Evolutionary conservation across 2,797 vertebrate genomes (phyloP), one percentile per base, ranked within the genome.

Genomic region (Zenarchopterus dispar): DNA sequence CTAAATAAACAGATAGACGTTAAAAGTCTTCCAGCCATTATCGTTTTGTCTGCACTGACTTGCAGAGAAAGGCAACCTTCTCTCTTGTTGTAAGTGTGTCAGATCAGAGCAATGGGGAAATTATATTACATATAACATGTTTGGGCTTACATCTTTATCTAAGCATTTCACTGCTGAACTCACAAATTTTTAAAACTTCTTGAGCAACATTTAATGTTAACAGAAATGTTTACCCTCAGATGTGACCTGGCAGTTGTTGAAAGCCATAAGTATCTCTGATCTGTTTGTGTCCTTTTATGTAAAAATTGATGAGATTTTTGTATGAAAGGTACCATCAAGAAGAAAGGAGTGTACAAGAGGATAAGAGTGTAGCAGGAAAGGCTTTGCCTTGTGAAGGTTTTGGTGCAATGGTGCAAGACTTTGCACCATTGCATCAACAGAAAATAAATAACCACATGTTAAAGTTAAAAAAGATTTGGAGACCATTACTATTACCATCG

Each of bases 231-330:
- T 45, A 19, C 42, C 26, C 1, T 53, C 22, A 39, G 11, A 11
- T 18, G 33, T 31, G 22, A 42, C 2, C 21, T 39, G 22, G 19
- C 2, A 39, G 11, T 31, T n/a, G 6, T 26, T 9, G 6, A 22
- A 2, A 52, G 2, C 6, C 4, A 5, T 10, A 8, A 23, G 31
- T 0, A 17, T 43, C 18, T 58, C n/a, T 58, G 19, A n/a, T 15
- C 23, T 61, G 11, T 36, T 33, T 24, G 18, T 50, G 22, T 8
- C 19, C 33, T 50, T 62, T 45, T 7, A 23, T 6, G 7, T 54
- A 48, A 44, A 33, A 45, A 69, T n/a, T 33, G 5, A 21, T 1
- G 9, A n/a, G 2, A 3, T 73, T 56, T 49, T 70, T 53, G 46
- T 17, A 54, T 23, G 18, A 28, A 73, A 61, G 13, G 19, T 17